Conservation (phyloP, 2,888 invertebrate species). For the Holacanthella duospinosa region DNA sequence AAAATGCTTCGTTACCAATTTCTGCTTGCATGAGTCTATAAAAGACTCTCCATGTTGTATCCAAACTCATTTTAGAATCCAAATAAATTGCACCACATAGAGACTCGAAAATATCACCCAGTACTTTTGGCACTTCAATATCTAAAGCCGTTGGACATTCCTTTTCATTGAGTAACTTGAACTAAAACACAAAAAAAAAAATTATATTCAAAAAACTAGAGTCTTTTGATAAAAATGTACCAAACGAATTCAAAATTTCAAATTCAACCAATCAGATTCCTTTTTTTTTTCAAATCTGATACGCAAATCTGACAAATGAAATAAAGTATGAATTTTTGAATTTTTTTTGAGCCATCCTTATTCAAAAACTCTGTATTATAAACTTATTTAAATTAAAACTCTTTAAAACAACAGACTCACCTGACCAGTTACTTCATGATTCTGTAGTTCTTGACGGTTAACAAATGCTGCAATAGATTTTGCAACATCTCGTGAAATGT, state of each 20-base stretch:
- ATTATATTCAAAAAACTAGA: background rate
- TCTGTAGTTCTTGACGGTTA: conserved; percentile 51
- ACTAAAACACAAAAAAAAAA: background rate
- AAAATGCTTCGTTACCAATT: conserved; percentile 53
- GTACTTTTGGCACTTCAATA: conserved; percentile 78
- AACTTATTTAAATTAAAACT: background rate
- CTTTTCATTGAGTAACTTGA: conserved; percentile 5
- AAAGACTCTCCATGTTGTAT: conserved; percentile 66
- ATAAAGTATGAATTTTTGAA: too few relatives aligned
- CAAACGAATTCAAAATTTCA: too few relatives aligned
- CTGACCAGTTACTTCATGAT: conserved; percentile 56
- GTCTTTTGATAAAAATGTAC: too few relatives aligned
- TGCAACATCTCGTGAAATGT: conserved; percentile 46
- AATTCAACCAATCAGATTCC: too few relatives aligned
- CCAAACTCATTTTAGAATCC: conserved; percentile 64
- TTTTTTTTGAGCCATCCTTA: too few relatives aligned
- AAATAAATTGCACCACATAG: conserved; percentile 81
- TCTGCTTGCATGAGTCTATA: conserved; percentile 76
- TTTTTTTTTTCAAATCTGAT: conserved; percentile 2
- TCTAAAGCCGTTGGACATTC: conserved; percentile 50
- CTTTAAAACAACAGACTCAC: conserved; percentile 40
- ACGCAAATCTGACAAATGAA: too few relatives aligned
- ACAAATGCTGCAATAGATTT: conserved; percentile 54
- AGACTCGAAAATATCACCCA: conserved; percentile 91
- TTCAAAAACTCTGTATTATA: background rate